Evolutionary conservation across 2,113 vertebrate genomes (phyloP).

Genomic region (Ursus arctos): DNA sequence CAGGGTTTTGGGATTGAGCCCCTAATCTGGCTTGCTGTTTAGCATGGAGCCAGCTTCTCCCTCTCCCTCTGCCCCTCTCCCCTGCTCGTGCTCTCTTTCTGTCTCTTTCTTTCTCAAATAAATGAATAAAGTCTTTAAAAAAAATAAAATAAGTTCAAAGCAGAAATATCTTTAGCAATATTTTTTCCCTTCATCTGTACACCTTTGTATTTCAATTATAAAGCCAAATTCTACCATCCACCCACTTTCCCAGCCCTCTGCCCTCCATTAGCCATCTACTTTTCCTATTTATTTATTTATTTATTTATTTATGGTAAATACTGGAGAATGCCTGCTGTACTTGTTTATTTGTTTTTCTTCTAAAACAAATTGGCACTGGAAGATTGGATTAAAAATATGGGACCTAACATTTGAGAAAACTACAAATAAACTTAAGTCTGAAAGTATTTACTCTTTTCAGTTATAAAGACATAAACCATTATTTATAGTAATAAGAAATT

Average conservation of each 20-base stretch:
- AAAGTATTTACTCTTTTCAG: not conserved
- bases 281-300: not conserved
- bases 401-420: not conserved
- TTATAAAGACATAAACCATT: not conserved
- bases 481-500: not conserved
- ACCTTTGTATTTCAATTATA: not conserved
- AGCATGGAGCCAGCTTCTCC: no score
- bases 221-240: not conserved
- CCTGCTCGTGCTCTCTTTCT: no score
- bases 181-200: not conserved
- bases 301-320: not conserved
- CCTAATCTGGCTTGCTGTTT: no score
- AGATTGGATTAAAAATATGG: constrained; percentile 12
- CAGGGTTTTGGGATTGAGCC: no score
- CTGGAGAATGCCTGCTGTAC: not conserved
- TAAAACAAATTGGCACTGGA: not conserved
- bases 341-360: not conserved
- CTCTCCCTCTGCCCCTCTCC: no score
- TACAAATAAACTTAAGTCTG: not conserved
- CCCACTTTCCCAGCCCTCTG: not conserved
- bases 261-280: not conserved
- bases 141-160: not conserved
- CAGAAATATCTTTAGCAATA: not conserved
- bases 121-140: not conserved
- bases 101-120: no score